These are phyloP conservation scores for Lanius collurio DNA, from an alignment of 2,113 vertebrate species.

Conservation along the genomic window DNA sequence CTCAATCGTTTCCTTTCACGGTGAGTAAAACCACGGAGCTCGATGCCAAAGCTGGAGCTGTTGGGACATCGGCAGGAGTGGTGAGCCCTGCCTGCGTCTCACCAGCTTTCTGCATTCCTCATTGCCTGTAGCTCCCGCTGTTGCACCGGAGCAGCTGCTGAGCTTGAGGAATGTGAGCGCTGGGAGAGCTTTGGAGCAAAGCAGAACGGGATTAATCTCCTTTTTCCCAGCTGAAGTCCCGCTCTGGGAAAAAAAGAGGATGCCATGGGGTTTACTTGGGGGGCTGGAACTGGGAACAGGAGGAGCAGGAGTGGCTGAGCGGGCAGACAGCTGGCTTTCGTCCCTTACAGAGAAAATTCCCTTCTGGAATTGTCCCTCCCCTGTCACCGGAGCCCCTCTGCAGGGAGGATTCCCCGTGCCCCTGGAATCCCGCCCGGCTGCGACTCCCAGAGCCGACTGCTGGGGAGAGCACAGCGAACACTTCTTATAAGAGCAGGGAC, in stretches of 20 bases:
- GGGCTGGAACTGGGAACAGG: neutral
- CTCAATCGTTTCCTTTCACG: neutral
- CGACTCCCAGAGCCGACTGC: neutral
- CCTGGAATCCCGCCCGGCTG: neutral
- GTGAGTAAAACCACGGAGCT: neutral
- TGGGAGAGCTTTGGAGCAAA: neutral
- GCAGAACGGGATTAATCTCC: neutral
- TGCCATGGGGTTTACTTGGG: accelerated
- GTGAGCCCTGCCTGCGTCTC: neutral
- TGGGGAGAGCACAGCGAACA: neutral
- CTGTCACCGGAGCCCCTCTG: accelerated
- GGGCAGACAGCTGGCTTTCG: neutral
- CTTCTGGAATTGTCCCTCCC: neutral
- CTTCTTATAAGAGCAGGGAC: neutral
- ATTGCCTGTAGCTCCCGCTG: accelerated
- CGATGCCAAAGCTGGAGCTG: neutral
- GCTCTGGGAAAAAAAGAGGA: neutral
- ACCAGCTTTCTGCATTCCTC: accelerated
- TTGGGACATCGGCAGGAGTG: neutral
- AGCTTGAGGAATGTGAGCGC: neutral
- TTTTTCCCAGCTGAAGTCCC: neutral
- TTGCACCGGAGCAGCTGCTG: neutral
- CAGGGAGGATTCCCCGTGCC: neutral
- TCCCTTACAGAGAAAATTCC: no score
- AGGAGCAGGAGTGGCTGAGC: neutral